Base-by-base conservation (phyloP, 1,140 invertebrate genomes). In the Dendrolimus punctatus region DNA sequence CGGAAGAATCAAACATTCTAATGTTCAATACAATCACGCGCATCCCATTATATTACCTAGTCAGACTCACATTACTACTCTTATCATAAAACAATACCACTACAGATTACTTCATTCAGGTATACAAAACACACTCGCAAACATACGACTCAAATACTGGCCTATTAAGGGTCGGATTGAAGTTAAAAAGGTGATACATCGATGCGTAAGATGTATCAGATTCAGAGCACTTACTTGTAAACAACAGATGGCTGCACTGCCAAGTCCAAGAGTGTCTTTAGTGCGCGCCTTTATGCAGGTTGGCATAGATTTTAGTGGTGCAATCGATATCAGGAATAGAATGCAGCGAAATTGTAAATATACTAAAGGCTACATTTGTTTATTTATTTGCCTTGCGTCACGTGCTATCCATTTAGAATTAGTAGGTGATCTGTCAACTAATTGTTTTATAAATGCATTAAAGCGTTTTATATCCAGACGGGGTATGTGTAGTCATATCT, bases 251-350 rank as follows among this genome's bases (percentile, higher is more conserved):
- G 58, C 50, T 7, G 36, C 53, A 10, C 8, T 60, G 5, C 48
- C 49, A 43, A 2, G 40, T 50, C 76, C 66, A 68, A 69, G 73
- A 45, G 5, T 58, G 1, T 66, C 58, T 5, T 64, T 57, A 23
- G 49, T 8, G n/a, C 46, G 45, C 39, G 48, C 60, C 4, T 62
- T 58, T 38, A 3, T 46, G 6, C 50, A 49, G 8, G 39, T 57
- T 43, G 58, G 82, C 9, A 36, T 81, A 9, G 80, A 83, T 51
- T 71, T 70, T 44, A 66, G 57, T 37, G 71, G 75, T 6, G 73
- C 78, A n/a, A 57, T 81, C 10, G 46, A 55, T 7, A 64, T 77
- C 42, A 37, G 61, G 36, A 65, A 64, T 40, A 40, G 58, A 41
- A 58, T 57, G 50, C 62, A 70, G 37, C 53, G 60, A 6, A 66